These are phyloP conservation scores for Furnarius figulus DNA, from an alignment of 2,113 vertebrate species.

Conservation along the genomic window DNA sequence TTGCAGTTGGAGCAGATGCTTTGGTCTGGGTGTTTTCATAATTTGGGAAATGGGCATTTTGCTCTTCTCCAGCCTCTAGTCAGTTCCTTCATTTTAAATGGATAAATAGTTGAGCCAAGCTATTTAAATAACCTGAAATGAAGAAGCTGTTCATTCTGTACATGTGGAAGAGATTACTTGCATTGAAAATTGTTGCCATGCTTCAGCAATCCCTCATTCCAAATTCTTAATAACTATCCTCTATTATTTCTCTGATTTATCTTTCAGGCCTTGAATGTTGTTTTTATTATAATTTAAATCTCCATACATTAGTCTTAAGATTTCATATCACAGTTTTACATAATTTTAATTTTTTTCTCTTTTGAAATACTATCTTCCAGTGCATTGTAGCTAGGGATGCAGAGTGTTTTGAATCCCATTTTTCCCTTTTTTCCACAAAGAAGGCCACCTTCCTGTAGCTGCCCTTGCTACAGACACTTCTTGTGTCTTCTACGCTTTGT, in stretches of 20 bases:
- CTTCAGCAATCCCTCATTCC: conserved; percentile 17
- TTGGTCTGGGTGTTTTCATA: background rate
- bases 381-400: background rate
- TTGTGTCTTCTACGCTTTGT: background rate
- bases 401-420: background rate
- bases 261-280: background rate
- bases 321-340: background rate
- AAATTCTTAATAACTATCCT: background rate
- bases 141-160: conserved; percentile 5
- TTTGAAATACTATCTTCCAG: background rate
- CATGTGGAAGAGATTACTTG: background rate
- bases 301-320: background rate
- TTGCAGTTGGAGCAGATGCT: background rate
- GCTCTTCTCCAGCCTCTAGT: background rate
- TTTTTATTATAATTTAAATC: background rate
- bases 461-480: background rate
- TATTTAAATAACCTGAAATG: conserved; percentile 3
- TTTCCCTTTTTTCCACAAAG: background rate
- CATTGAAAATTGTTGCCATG: background rate
- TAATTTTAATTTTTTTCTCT: background rate
- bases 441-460: background rate
- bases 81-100: background rate
- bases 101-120: background rate
- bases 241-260: background rate
- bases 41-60: background rate